Evolutionary conservation across 1,140 invertebrate genomes (phyloP), one percentile per base, ranked within the genome.

Genomic region (Triops longicaudatus): DNA sequence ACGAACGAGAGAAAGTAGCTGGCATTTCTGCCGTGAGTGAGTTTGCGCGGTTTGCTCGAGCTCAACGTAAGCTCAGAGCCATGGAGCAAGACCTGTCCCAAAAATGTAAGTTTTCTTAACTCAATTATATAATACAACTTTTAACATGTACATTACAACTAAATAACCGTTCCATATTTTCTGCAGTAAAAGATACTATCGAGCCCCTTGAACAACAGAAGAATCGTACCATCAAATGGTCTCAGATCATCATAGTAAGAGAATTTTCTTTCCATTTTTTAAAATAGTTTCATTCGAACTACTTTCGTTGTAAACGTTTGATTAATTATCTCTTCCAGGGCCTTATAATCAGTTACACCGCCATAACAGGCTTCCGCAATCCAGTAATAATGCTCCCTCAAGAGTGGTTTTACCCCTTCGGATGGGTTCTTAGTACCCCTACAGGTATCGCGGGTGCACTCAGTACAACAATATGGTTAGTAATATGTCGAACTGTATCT

Each of bases 331-430:
- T n/a, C n/a, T n/a, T n/a, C n/a, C n/a, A 63, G 50, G 50, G 50
- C 14, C 50, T 63, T 63, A 22, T 22, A 0, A n/a, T 63, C 5
- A 63, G 17, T n/a, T 63, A 63, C 14, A 63, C 22, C 22, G 50
- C 17, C 50, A 63, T 63, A 6, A 63, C 50, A 1, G 50, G 50
- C 14, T 63, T 63, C 22, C 14, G 50, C 50, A 63, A 1, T 14
- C 50, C 50, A 63, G 50, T 63, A 63, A n/a, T 63, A 17, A 63
- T 63, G 4, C 50, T 63, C 17, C 50, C 50, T 22, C 50, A 63
- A 22, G 50, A 63, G 14, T 63, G 50, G 50, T 63, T 63, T 17
- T 63, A 63, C 50, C 50, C 50, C 50, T 63, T 63, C 50, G 50
- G 50, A 22, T 63, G 50, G 50, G 17, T 63, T 6, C 50, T 63